Evolutionary conservation across 2,888 invertebrate genomes (phyloP).

Genomic region (Acanthoscelides obtectus): DNA sequence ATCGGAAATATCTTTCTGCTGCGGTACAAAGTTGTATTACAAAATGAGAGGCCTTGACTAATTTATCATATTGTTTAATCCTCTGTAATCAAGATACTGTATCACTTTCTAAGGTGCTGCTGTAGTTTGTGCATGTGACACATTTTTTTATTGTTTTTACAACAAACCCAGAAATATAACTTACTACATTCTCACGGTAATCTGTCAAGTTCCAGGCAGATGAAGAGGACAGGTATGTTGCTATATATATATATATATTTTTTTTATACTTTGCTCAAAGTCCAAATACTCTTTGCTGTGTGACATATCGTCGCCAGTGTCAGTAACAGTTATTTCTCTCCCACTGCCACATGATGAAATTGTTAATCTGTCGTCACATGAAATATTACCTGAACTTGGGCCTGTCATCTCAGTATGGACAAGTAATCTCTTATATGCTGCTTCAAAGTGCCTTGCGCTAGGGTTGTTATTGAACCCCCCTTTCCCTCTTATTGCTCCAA

Average conservation of each 20-base stretch:
- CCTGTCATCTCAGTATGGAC: constrained; percentile 10
- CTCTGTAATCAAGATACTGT: constrained; percentile 10
- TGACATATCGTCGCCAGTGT: neutral
- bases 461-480: constrained; percentile 17
- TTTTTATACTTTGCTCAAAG: neutral
- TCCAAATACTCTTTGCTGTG: neutral
- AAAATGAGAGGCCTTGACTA: constrained; percentile 9
- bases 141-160: constrained; percentile 15
- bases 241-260: no score
- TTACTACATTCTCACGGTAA: constrained; percentile 10
- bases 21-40: constrained; percentile 9
- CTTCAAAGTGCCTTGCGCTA: constrained; percentile 12
- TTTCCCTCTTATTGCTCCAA: no score
- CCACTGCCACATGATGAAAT: constrained; percentile 7
- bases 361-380: constrained; percentile 5
- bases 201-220: constrained; percentile 11
- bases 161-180: constrained; percentile 18
- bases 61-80: constrained; percentile 13
- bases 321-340: neutral
- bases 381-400: constrained; percentile 9
- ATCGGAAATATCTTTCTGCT: constrained; percentile 8
- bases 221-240: neutral
- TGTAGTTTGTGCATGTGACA: constrained; percentile 10
- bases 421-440: constrained; percentile 11
- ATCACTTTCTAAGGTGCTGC: constrained; percentile 8